These are phyloP conservation scores for Meloe dianella DNA, from an alignment of 2,888 invertebrate genomes.

Conservation along the genomic window DNA sequence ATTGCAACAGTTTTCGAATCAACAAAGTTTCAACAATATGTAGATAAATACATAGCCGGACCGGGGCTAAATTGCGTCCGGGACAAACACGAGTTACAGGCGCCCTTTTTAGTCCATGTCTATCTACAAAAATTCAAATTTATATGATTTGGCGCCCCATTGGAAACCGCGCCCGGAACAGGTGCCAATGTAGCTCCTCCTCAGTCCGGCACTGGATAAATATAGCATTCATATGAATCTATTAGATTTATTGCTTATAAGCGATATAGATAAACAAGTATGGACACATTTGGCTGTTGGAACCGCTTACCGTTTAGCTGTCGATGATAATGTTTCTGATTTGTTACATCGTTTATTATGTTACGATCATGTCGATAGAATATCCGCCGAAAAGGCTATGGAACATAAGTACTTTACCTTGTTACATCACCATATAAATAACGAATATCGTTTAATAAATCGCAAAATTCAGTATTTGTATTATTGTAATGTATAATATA, in stretches of 20 bases:
- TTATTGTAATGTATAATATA: no score
- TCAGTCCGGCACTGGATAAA: no score
- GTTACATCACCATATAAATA: not conserved
- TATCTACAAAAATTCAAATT: no score
- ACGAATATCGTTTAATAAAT: no score
- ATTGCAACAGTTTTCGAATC: slow-evolving; percentile 57
- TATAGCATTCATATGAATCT: slow-evolving; percentile 53
- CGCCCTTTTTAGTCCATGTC: no score
- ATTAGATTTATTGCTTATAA: slow-evolving; percentile 43
- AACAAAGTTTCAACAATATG: slow-evolving; percentile 48
- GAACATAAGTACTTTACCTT: slow-evolving; percentile 56
- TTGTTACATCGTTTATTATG: slow-evolving; percentile 53
- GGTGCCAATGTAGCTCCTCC: no score
- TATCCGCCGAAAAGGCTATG: slow-evolving; percentile 55
- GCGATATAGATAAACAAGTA: slow-evolving; percentile 51
- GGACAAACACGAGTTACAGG: no score
- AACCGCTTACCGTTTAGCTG: slow-evolving; percentile 54
- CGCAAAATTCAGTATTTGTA: no score
- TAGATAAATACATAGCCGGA: no score
- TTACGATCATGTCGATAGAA: slow-evolving; percentile 56
- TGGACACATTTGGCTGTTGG: slow-evolving; percentile 57
- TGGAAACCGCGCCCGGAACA: no score
- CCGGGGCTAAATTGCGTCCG: no score
- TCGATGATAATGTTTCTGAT: slow-evolving; percentile 53
- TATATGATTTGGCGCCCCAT: no score